Base-by-base conservation (phyloP, 1,140 invertebrate genomes). In the Laupala kohalensis region DNA sequence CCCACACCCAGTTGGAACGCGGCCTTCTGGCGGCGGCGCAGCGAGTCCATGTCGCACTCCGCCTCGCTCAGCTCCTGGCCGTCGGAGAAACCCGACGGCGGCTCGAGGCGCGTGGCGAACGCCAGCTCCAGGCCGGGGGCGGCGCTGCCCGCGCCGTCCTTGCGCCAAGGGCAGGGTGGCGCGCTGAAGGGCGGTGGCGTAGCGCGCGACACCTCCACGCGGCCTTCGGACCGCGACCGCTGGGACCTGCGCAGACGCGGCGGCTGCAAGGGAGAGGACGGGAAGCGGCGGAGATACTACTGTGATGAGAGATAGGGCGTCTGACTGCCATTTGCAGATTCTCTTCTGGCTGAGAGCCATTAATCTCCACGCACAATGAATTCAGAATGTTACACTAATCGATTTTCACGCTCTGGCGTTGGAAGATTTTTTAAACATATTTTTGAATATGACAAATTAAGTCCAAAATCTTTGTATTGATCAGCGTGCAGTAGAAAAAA, bases 11-110 rank as follows among this genome's bases (percentile, higher is more conserved):
- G 37, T 19, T 53, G 37, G 37, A 53, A 53, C 9, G 37, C 19
- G 37, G 29, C 28, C 26, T 53, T 37, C 63, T 76, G 76, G 25
- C 73, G 71, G 62, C 73, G 28, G n/a, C 71, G 64, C 26, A 75
- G 67, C 0, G 75, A 70, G n/a, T 78, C 74, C 29, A 75, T 75
- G 70, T 79, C 77, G 53, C 77, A 77, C 72, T 77, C 77, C 0
- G 76, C 76, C 69, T 77, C 77, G 62, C 76, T 77, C n/a, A 74
- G 70, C 67, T 78, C 78, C 24, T 73, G 72, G 15, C 68, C 67
- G 71, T 79, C 77, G 13, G 77, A 75, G 72, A 78, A 78, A n/a
- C 77, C 76, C 23, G 70, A 74, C 23, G 78, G 78, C 13, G 78
- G 78, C 15, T 76, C 74, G 19, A 77, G 72, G n/a, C 69, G 71